phyloP scores from a whole-genome alignment of 2,888 invertebrate species.

The Cheilosia vulpina region DNA sequence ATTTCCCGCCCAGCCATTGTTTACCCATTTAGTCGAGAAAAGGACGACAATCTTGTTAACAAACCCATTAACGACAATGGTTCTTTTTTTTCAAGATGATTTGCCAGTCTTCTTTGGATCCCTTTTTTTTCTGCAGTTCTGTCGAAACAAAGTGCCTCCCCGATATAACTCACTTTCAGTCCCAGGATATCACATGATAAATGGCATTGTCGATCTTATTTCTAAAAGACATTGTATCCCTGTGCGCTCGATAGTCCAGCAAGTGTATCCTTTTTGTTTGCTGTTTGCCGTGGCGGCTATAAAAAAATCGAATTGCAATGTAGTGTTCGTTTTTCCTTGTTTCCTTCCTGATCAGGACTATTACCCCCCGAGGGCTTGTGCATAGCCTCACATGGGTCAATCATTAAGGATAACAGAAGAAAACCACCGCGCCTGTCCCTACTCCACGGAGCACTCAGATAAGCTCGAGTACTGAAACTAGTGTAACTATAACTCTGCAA shows the following conservation, averaged over 20 bases:
- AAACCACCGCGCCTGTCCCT: neutral
- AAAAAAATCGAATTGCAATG: conserved; percentile 59
- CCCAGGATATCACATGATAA: conserved; percentile 67
- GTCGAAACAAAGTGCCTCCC: conserved; percentile 20
- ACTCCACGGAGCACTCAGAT: conserved; percentile 15
- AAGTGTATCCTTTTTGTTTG: conserved; percentile 11
- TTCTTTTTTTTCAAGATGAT: conserved; percentile 37
- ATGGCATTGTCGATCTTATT: conserved; percentile 64
- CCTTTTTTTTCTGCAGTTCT: neutral
- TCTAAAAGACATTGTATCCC: conserved; percentile 50
- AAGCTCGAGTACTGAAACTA: conserved; percentile 40
- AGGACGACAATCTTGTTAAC: conserved; percentile 14
- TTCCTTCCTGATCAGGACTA: conserved; percentile 53
- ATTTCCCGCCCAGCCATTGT: conserved; percentile 33
- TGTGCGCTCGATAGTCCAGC: conserved; percentile 5
- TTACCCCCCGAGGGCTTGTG: conserved; percentile 54
- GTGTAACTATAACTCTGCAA: conserved; percentile 46
- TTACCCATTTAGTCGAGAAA: conserved; percentile 27
- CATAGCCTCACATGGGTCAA: conserved; percentile 27
- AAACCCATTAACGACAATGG: conserved; percentile 60
- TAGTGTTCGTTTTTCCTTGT: conserved; percentile 27
- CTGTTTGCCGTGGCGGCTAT: neutral
- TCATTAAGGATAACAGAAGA: conserved; percentile 52
- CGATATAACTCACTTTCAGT: conserved; percentile 59
- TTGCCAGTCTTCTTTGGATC: conserved; percentile 30